Conservation (phyloP, 2,888 invertebrate species). For the Synergus umbraculus region DNA sequence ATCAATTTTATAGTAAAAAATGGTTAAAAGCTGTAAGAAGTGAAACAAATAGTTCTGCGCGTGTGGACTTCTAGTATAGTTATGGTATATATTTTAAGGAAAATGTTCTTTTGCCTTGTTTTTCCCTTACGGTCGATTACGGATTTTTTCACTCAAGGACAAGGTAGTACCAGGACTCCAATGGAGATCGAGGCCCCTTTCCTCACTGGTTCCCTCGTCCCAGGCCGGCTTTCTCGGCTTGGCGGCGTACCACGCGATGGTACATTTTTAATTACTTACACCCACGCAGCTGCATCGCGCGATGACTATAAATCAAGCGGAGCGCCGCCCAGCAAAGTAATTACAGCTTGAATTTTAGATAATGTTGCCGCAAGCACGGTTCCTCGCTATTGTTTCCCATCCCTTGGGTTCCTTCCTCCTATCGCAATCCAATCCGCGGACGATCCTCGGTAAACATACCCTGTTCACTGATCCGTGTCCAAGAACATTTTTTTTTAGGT, state of each 20-base stretch:
- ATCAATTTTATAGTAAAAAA: too few species aligned
- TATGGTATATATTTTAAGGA: not conserved
- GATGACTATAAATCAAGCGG: slow-evolving; percentile 78
- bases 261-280: slow-evolving; percentile 78
- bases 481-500: not conserved
- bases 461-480: slow-evolving; percentile 8
- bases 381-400: slow-evolving; percentile 58
- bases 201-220: slow-evolving; percentile 56
- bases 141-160: slow-evolving; percentile 65
- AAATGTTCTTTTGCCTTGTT: slow-evolving; percentile 47
- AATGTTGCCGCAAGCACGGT: slow-evolving; percentile 77
- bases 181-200: slow-evolving; percentile 64
- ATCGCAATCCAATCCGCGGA: slow-evolving; percentile 57
- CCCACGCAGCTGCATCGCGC: slow-evolving; percentile 78
- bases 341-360: slow-evolving; percentile 78
- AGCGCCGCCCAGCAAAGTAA: slow-evolving; percentile 77
- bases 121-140: slow-evolving; percentile 58
- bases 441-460: slow-evolving; percentile 50
- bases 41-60: too few species aligned
- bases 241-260: slow-evolving; percentile 75
- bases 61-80: not conserved
- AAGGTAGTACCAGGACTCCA: slow-evolving; percentile 67
- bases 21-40: too few species aligned
- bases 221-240: slow-evolving; percentile 60
- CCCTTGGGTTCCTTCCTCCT: slow-evolving; percentile 54